A percentile compares a stretch with the other conserved stretches of the same genome.
These are phyloP conservation scores for Ibidorhyncha struthersii DNA, from an alignment of 2,113 vertebrate genomes.

Conservation along the genomic window DNA sequence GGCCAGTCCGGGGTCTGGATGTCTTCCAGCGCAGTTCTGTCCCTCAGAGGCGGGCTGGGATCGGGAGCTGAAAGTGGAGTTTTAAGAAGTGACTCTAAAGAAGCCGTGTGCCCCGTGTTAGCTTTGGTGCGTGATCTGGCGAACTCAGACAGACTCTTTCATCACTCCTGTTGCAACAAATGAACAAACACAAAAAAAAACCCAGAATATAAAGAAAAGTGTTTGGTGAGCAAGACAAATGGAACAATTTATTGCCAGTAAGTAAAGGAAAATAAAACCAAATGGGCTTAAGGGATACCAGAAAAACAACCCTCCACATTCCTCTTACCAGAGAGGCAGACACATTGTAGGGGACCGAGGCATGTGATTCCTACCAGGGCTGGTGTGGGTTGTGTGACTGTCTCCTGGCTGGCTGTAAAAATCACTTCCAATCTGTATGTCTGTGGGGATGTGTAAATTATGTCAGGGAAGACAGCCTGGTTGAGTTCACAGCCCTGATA, in stretches of 20 bases:
- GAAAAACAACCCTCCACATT: not conserved
- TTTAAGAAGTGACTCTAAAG: not conserved
- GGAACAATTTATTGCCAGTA: constrained; percentile 1
- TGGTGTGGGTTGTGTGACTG: not conserved
- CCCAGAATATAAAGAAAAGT: not conserved
- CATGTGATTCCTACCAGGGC: not conserved
- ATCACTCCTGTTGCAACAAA: not conserved
- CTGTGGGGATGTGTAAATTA: not conserved
- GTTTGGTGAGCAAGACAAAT: not conserved
- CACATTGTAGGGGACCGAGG: not conserved
- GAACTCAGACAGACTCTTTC: not conserved
- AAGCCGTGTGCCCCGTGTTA: fast-evolving
- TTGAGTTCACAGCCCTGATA: not conserved
- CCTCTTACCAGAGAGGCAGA: not conserved
- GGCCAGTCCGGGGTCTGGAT: not conserved
- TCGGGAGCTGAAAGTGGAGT: not conserved
- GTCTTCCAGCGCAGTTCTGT: not conserved
- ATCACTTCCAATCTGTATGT: not conserved
- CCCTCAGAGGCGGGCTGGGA: not conserved
- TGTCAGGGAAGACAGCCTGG: not conserved
- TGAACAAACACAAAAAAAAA: not conserved
- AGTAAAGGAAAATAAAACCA: constrained; percentile 14
- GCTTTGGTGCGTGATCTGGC: not conserved
- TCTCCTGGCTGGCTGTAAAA: constrained; percentile 8
- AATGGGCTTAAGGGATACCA: not conserved